A percentile compares a stretch with the other conserved stretches of the same genome.
Evolutionary conservation across 1,140 invertebrate species (phyloP).

Genomic region (Calycopis cecrops): DNA sequence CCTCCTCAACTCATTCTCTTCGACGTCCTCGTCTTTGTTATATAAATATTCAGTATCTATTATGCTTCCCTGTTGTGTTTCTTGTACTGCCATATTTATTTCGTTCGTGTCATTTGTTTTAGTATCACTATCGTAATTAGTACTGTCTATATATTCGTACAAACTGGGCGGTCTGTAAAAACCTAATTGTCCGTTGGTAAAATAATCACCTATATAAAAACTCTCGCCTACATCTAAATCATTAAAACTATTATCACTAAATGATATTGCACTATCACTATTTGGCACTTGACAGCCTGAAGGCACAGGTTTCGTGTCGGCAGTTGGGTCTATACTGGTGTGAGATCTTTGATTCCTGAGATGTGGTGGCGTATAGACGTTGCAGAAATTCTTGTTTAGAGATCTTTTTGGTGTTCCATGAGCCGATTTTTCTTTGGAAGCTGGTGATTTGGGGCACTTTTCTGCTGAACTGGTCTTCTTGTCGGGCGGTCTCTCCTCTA

Average conservation of each 20-base stretch:
- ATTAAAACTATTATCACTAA: constrained; percentile 65
- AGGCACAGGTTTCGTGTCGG: constrained; percentile 49
- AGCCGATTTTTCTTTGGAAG: constrained; percentile 47
- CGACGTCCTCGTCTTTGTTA: constrained; percentile 74
- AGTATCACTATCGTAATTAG: constrained; percentile 36
- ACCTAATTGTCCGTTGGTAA: constrained; percentile 60
- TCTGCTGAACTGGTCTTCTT: constrained; percentile 39
- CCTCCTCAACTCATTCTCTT: constrained; percentile 74
- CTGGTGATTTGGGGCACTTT: constrained; percentile 56
- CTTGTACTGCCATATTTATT: constrained; percentile 49
- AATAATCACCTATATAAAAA: constrained; percentile 72
- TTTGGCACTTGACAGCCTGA: constrained; percentile 64
- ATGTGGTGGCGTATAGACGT: constrained; percentile 70
- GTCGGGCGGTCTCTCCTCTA: constrained; percentile 46
- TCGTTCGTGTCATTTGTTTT: constrained; percentile 52
- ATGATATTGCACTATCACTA: constrained; percentile 67
- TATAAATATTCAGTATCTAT: constrained; percentile 61
- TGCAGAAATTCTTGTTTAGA: constrained; percentile 65
- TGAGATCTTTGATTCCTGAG: constrained; percentile 58
- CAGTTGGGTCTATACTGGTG: constrained; percentile 36
- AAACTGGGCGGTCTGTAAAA: constrained; percentile 55
- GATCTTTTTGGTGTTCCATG: constrained; percentile 53
- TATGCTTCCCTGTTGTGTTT: constrained; percentile 48
- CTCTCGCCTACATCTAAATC: constrained; percentile 55
- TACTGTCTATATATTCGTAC: constrained; percentile 47